phyloP scores from a whole-genome alignment of 2,113 vertebrate species.

The Corynorhinus townsendii region DNA sequence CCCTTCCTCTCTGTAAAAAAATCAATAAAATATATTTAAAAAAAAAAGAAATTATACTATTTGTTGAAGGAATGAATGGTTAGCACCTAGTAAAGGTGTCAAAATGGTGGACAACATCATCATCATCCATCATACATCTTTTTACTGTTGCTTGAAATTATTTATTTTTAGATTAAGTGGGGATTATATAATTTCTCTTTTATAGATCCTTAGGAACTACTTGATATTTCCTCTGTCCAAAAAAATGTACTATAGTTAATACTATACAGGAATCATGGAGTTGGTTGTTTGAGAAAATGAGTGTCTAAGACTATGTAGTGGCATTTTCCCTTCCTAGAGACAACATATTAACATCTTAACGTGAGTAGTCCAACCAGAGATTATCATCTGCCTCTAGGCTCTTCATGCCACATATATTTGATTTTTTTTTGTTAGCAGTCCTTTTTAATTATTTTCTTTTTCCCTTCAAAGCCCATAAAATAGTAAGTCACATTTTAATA shows the following conservation, averaged over 20 bases:
- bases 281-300: neutral
- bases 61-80: neutral
- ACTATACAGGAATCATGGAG: neutral
- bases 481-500: slow-evolving; percentile 60
- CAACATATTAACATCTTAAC: slow-evolving; percentile 43
- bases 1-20: no score
- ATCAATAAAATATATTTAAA: no score
- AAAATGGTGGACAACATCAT: neutral
- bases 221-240: neutral
- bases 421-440: slow-evolving; percentile 43
- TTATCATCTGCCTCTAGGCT: slow-evolving; percentile 64
- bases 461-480: slow-evolving; percentile 52
- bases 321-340: neutral
- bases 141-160: neutral
- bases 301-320: neutral
- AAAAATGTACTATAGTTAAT: neutral
- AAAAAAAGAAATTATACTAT: no score
- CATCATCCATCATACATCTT: neutral
- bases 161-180: neutral
- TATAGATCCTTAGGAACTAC: neutral
- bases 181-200: neutral
- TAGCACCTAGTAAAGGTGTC: neutral
- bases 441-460: slow-evolving; percentile 66
- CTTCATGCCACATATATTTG: slow-evolving; percentile 47
- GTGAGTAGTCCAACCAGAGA: slow-evolving; percentile 56